Percentiles rank a stretch among this genome's conserved stretches.
Evolutionary conservation across 2,888 invertebrate species (phyloP).

Genomic region (Agriopis marginaria): DNA sequence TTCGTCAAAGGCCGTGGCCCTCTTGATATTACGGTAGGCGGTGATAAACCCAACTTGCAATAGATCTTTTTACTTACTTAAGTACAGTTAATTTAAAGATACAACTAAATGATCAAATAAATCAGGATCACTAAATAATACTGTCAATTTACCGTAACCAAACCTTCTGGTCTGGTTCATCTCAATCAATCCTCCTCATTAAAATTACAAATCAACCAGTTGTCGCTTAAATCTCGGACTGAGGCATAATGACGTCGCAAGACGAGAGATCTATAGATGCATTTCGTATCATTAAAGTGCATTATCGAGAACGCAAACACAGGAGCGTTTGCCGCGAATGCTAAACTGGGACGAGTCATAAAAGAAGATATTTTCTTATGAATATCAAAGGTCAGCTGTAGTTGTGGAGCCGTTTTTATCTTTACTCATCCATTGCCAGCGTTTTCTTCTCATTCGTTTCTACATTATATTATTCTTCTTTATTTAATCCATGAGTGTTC

Average conservation of each 20-base stretch:
- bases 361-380: too few relatives aligned
- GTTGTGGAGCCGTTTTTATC: neutral
- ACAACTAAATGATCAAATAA: constrained; percentile 6
- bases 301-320: constrained; percentile 72
- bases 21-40: too few relatives aligned
- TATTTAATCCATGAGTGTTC: too few relatives aligned
- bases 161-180: constrained; percentile 8
- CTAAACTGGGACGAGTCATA: neutral
- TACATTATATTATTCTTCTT: too few relatives aligned
- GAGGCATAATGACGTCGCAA: constrained; percentile 63
- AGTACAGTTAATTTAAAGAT: neutral
- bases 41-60: too few relatives aligned
- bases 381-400: too few relatives aligned
- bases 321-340: constrained; percentile 4
- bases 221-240: constrained; percentile 68
- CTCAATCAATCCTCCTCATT: constrained; percentile 37
- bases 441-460: too few relatives aligned
- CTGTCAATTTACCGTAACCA: constrained; percentile 18
- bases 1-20: too few relatives aligned
- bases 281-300: constrained; percentile 87
- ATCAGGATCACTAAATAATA: constrained; percentile 11
- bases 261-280: constrained; percentile 70
- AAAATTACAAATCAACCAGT: constrained; percentile 64
- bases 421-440: neutral
- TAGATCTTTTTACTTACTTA: neutral